Conservation (phyloP, 1,140 invertebrate genomes). For the Batillaria attramentaria region DNA sequence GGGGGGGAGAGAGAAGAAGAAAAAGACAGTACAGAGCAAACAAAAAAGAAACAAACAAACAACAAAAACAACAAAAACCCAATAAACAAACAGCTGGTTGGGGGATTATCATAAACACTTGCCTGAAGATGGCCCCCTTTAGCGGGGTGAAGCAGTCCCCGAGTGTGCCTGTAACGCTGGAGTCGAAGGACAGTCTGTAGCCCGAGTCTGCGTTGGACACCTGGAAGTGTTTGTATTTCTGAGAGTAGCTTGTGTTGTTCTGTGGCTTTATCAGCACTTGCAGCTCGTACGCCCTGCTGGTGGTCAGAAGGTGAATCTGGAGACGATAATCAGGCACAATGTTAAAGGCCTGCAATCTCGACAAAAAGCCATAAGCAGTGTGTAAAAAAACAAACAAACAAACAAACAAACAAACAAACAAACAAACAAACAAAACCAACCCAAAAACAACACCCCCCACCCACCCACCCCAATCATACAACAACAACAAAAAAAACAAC, state of each 20-base stretch:
- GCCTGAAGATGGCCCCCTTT: slow-evolving; percentile 21
- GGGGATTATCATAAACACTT: no score
- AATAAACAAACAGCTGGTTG: no score
- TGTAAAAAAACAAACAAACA: neutral
- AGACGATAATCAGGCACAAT: no score
- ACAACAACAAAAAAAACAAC: neutral
- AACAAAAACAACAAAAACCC: no score
- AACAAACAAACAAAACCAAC: neutral
- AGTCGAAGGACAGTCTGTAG: slow-evolving; percentile 22
- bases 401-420: neutral
- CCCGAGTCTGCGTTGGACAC: slow-evolving; percentile 4
- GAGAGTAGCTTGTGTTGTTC: slow-evolving; percentile 16
- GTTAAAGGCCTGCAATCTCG: neutral
- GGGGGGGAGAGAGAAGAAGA: no score
- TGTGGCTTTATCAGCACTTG: neutral
- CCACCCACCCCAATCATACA: neutral
- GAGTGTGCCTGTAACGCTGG: neutral
- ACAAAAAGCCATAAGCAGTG: neutral
- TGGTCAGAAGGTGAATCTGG: slow-evolving; percentile 13
- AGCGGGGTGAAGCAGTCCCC: slow-evolving; percentile 26
- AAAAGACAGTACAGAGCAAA: no score
- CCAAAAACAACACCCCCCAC: neutral
- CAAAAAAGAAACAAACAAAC: no score
- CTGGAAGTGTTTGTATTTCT: slow-evolving; percentile 24
- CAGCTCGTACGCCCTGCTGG: slow-evolving; percentile 24